These are phyloP conservation scores for Poeciliopsis retropinna DNA, from an alignment of 2,113 vertebrate species.

Conservation along the genomic window DNA sequence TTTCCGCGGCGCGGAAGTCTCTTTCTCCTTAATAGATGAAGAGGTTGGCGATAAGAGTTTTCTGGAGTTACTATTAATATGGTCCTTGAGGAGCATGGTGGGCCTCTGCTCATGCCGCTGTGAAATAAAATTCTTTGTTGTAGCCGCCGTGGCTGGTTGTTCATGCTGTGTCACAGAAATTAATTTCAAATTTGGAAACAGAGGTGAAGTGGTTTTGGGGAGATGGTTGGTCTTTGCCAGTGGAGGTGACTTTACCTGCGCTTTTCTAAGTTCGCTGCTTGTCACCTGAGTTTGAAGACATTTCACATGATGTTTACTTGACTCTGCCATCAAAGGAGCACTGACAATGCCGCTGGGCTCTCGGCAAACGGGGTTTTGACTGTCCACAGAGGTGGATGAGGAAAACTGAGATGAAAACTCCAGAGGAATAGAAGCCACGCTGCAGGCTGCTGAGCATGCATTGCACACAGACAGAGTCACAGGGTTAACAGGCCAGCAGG, in stretches of 20 bases:
- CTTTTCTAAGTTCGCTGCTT: constrained; percentile 21
- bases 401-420: constrained; percentile 74
- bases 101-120: constrained; percentile 28
- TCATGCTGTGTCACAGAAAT: constrained; percentile 26
- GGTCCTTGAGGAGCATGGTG: constrained; percentile 12
- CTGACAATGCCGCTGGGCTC: constrained; percentile 27
- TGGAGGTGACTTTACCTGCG: constrained; percentile 51
- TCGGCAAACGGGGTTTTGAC: constrained; percentile 37
- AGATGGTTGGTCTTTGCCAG: constrained; percentile 7
- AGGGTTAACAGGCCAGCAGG: constrained; percentile 78
- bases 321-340: constrained; percentile 14
- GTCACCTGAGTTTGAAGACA: constrained; percentile 10
- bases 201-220: constrained; percentile 35
- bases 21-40: constrained; percentile 9
- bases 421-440: constrained; percentile 81
- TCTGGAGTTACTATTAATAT: constrained; percentile 21
- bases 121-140: constrained; percentile 2
- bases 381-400: constrained; percentile 72
- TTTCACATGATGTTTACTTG: constrained; percentile 6
- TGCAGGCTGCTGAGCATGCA: constrained; percentile 80
- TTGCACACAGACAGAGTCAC: constrained; percentile 76
- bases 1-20: constrained; percentile 22
- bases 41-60: constrained; percentile 18
- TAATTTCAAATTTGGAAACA: constrained; percentile 40
- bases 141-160: constrained; percentile 1